These are phyloP conservation scores for Sinocyclocheilus maitianheensis DNA, from an alignment of 2,113 vertebrate genomes.

Conservation along the genomic window DNA sequence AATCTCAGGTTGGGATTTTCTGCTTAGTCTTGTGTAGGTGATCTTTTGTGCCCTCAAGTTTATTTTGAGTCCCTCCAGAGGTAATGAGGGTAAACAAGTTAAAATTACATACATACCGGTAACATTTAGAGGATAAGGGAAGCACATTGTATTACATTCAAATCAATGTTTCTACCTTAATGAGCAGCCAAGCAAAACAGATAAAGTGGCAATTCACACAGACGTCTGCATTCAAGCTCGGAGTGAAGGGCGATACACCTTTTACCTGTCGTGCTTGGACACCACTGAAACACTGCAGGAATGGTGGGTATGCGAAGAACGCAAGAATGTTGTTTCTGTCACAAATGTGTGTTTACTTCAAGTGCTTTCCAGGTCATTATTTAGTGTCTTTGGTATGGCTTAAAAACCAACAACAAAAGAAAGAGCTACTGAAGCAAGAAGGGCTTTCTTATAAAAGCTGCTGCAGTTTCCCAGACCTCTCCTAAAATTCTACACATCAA, in stretches of 20 bases:
- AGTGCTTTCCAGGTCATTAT: slow-evolving; percentile 57
- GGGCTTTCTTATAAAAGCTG: slow-evolving; percentile 58
- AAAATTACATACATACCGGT: background rate
- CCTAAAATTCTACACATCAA: background rate
- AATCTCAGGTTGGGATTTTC: background rate
- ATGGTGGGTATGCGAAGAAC: slow-evolving; percentile 41
- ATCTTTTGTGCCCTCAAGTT: background rate
- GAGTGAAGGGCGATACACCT: background rate
- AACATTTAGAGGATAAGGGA: slow-evolving; percentile 31
- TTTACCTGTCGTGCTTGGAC: slow-evolving; percentile 41
- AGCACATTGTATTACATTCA: background rate
- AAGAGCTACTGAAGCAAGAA: slow-evolving; percentile 65
- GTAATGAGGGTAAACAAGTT: background rate
- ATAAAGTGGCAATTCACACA: slow-evolving; percentile 28
- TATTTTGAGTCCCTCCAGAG: slow-evolving; percentile 6
- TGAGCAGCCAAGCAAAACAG: slow-evolving; percentile 12
- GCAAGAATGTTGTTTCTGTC: slow-evolving; percentile 51
- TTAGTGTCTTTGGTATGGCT: slow-evolving; percentile 48
- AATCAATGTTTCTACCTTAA: background rate
- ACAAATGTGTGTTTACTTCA: slow-evolving; percentile 62
- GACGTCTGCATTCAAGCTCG: background rate
- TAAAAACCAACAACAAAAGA: slow-evolving; percentile 55
- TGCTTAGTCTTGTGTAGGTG: background rate
- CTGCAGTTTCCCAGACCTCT: slow-evolving; percentile 51
- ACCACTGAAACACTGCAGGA: slow-evolving; percentile 31